phyloP scores from a whole-genome alignment of 2,888 invertebrate species.

The Morpho achilles region DNA sequence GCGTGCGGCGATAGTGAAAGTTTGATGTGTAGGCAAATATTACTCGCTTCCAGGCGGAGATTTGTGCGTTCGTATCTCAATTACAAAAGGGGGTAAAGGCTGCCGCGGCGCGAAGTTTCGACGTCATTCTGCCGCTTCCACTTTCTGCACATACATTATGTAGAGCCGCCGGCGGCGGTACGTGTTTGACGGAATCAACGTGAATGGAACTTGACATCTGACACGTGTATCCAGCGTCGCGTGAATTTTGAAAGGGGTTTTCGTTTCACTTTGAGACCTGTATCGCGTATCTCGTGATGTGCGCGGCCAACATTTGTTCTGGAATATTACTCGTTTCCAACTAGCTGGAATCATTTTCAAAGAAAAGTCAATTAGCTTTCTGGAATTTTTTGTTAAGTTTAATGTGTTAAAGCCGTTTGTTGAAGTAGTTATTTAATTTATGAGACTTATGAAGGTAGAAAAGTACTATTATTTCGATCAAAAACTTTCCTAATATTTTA shows the following conservation, averaged over 20 bases:
- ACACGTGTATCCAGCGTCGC: conserved; percentile 57
- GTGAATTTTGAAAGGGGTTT: conserved; percentile 43
- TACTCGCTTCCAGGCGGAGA: conserved; percentile 69
- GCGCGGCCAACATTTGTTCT: neutral
- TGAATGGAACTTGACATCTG: conserved; percentile 69
- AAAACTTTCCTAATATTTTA: no score
- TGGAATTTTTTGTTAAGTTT: no score
- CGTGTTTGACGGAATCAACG: conserved; percentile 60
- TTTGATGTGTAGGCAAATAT: conserved; percentile 79
- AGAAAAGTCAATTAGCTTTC: no score
- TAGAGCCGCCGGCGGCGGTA: conserved; percentile 46
- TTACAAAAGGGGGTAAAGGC: conserved; percentile 61
- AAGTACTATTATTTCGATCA: no score
- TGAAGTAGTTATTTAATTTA: no score
- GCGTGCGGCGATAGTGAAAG: conserved; percentile 75
- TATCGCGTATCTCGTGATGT: conserved; percentile 18
- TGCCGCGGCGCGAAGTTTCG: conserved; percentile 44
- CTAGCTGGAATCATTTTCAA: no score
- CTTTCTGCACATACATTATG: conserved; percentile 56
- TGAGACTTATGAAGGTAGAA: no score
- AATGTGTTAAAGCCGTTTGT: no score
- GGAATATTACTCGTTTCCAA: no score
- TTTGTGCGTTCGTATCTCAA: conserved; percentile 67
- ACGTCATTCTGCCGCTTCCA: conserved; percentile 43
- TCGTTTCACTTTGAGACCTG: conserved; percentile 34